Conservation (phyloP, 2,888 invertebrate genomes). For the Caenorhabditis sp. region DNA sequence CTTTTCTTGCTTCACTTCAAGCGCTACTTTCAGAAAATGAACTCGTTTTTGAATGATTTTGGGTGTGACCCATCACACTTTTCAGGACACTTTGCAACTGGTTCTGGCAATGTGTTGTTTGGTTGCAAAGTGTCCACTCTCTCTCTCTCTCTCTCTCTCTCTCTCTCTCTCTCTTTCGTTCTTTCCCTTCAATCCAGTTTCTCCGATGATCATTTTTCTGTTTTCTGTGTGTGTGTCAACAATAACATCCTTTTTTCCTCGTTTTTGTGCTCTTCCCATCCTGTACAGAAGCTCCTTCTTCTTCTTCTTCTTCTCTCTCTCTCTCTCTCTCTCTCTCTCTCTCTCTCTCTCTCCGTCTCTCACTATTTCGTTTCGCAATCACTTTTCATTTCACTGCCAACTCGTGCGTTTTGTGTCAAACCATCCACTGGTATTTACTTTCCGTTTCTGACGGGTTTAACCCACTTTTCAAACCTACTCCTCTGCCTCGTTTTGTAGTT, state of each 20-base stretch:
- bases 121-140: too few species aligned
- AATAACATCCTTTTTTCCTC: constrained; percentile 31
- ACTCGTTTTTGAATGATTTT: too few species aligned
- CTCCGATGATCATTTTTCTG: background rate
- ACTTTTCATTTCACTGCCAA: too few species aligned
- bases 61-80: too few species aligned
- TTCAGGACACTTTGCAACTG: too few species aligned
- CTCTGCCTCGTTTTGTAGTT: too few species aligned
- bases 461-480: background rate
- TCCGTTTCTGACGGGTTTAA: constrained; percentile 16
- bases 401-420: too few species aligned
- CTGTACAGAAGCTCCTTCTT: too few species aligned
- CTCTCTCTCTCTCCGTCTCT: constrained; percentile 13
- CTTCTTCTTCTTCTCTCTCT: constrained; percentile 22
- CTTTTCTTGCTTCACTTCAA: constrained; percentile 4
- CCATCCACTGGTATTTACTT: too few species aligned
- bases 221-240: constrained; percentile 20
- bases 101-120: too few species aligned
- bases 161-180: constrained; percentile 4
- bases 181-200: constrained; percentile 2
- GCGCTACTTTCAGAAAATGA: background rate
- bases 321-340: constrained; percentile 22
- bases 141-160: constrained; percentile 10
- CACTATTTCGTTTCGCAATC: constrained; percentile 19
- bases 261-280: background rate